Evolutionary conservation across 2,113 vertebrate genomes (phyloP).

Genomic region (Gambusia holbrooki): DNA sequence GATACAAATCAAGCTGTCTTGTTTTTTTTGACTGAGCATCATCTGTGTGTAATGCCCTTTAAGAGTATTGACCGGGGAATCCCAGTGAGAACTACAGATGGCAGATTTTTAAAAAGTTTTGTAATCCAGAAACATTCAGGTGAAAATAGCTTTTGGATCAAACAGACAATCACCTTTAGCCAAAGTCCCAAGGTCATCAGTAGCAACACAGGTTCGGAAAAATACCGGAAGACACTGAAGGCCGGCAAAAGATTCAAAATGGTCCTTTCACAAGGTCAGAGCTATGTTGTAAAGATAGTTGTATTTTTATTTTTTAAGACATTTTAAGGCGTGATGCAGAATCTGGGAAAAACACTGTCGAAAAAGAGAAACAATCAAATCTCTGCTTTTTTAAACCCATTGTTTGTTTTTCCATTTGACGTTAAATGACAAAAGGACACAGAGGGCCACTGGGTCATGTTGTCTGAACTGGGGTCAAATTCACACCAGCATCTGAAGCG

Average conservation of each 20-base stretch:
- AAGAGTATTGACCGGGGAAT: conserved; percentile 60
- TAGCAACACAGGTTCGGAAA: conserved; percentile 5
- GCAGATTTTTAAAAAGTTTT: not conserved
- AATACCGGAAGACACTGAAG: conserved; percentile 2
- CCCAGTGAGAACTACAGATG: conserved; percentile 51
- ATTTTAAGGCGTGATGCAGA: conserved; percentile 14
- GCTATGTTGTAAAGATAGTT: conserved; percentile 10
- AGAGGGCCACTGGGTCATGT: conserved; percentile 24
- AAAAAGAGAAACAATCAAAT: conserved; percentile 21
- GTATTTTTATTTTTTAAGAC: conserved; percentile 9
- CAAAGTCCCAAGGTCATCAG: conserved; percentile 22
- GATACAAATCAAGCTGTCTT: conserved; percentile 48
- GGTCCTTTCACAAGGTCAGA: conserved; percentile 33
- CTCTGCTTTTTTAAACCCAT: not conserved
- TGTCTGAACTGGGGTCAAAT: conserved; percentile 50
- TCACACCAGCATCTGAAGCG: conserved; percentile 28
- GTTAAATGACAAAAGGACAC: conserved; percentile 33
- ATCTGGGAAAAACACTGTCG: not conserved
- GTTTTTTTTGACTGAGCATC: conserved; percentile 58
- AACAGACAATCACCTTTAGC: conserved; percentile 32
- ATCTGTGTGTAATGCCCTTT: conserved; percentile 68
- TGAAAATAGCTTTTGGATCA: conserved; percentile 41
- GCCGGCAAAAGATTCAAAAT: conserved; percentile 21
- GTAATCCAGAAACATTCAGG: conserved; percentile 31
- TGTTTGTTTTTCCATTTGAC: conserved; percentile 44